Evolutionary conservation across 2,113 vertebrate genomes (phyloP).

Genomic region (Alaudala cheleensis): DNA sequence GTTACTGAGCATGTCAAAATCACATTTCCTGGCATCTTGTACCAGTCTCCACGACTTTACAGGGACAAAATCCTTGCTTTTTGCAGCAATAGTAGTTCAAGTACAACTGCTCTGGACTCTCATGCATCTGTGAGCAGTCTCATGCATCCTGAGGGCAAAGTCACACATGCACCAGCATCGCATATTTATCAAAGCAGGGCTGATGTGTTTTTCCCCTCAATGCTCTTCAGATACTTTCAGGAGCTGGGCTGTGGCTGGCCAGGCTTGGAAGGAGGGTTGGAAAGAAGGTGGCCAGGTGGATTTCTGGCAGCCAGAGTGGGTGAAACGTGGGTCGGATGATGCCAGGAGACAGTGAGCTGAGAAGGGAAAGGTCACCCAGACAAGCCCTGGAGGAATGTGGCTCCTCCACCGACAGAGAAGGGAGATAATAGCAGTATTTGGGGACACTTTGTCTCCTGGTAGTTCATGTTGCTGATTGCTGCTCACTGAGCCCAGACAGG

Average conservation of each 20-base stretch:
- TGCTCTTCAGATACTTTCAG: neutral
- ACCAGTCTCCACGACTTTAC: neutral
- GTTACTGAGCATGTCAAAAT: neutral
- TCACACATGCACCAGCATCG: accelerated
- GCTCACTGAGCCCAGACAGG: neutral
- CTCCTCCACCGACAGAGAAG: neutral
- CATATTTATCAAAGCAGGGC: neutral
- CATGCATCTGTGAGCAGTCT: accelerated
- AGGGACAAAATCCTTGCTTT: neutral
- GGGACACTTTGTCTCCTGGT: neutral
- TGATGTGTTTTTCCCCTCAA: accelerated
- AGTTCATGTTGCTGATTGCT: neutral
- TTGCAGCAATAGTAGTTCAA: neutral
- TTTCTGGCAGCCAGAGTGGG: neutral
- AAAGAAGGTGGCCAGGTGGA: neutral
- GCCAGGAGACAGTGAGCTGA: neutral
- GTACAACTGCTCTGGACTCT: neutral
- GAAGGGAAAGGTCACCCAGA: neutral
- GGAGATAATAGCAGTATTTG: neutral
- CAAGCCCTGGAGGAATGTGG: neutral
- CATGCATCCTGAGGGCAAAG: neutral
- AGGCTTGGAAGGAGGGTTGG: neutral
- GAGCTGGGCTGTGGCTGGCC: neutral
- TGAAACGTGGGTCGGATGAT: neutral
- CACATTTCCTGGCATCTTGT: neutral